Evolutionary conservation across 2,113 vertebrate genomes (phyloP).

Genomic region (Pelecanoides urinatrix): DNA sequence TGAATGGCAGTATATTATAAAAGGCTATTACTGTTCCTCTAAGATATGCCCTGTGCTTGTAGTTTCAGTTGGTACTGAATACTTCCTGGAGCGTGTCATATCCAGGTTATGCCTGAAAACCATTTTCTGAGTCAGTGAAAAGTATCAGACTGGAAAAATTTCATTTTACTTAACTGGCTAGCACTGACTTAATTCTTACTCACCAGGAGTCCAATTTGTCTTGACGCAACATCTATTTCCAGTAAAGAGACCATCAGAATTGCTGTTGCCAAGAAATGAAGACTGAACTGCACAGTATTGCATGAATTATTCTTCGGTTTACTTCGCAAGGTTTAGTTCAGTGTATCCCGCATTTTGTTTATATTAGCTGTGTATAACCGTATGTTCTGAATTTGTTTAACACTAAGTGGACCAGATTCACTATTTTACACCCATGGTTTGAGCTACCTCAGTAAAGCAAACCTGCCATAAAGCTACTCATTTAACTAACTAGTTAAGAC

Average conservation of each 20-base stretch:
- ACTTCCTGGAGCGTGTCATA: background rate
- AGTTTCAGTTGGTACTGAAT: background rate
- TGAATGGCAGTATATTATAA: background rate
- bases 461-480: background rate
- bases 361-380: background rate
- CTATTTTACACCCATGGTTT: background rate
- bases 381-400: background rate
- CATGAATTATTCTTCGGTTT: background rate
- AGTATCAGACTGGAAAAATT: conserved; percentile 53
- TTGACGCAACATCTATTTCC: conserved; percentile 47
- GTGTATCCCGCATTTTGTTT: background rate
- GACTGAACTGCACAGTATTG: background rate
- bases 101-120: background rate
- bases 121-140: conserved; percentile 39
- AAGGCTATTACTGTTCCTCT: background rate
- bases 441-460: background rate
- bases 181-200: conserved; percentile 35
- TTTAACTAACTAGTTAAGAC: background rate
- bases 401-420: background rate
- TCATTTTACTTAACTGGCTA: conserved; percentile 25
- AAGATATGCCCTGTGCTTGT: background rate
- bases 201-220: conserved; percentile 11
- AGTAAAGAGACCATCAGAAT: conserved; percentile 33
- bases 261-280: background rate
- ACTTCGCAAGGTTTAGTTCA: background rate